Conservation (phyloP, 2,888 invertebrate species). For the Flexamia atlantica region DNA sequence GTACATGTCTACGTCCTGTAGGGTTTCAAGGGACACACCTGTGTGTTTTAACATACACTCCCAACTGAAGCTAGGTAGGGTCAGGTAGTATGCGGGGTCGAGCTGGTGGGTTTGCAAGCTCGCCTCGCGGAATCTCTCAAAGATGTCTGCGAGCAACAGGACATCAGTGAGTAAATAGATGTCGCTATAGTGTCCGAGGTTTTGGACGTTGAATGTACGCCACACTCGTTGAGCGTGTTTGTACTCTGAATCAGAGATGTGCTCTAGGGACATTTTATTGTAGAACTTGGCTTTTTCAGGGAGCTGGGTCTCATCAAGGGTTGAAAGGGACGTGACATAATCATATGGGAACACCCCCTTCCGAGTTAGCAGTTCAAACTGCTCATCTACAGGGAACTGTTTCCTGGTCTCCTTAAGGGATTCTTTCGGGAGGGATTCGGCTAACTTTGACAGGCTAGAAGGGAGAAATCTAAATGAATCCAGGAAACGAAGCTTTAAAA, state of each 20-base stretch:
- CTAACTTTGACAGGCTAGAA: constrained; percentile 3
- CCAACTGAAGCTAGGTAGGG: constrained; percentile 57
- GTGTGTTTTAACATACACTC: constrained; percentile 58
- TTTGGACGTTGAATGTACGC: constrained; percentile 70
- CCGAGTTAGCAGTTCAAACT: constrained; percentile 12
- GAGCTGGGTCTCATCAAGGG: constrained; percentile 65
- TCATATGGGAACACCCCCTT: constrained; percentile 33
- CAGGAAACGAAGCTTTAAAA: constrained; percentile 11
- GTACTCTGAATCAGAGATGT: constrained; percentile 71
- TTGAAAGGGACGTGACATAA: neutral
- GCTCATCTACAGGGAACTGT: neutral
- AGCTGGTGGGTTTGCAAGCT: constrained; percentile 47
- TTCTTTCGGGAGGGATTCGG: constrained; percentile 10
- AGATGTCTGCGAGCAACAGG: constrained; percentile 63
- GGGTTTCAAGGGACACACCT: constrained; percentile 54
- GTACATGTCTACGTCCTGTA: constrained; percentile 61
- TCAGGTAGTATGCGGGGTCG: constrained; percentile 61
- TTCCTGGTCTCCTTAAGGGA: constrained; percentile 4
- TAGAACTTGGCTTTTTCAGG: constrained; percentile 69
- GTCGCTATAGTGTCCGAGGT: constrained; percentile 71
- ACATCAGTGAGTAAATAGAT: constrained; percentile 61
- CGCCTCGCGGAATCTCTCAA: constrained; percentile 63
- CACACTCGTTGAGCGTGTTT: constrained; percentile 69
- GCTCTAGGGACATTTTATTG: constrained; percentile 67
- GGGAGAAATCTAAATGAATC: constrained; percentile 26